phyloP scores from a whole-genome alignment of 2,888 invertebrate species.

The Cryptocheilus praepositus region DNA sequence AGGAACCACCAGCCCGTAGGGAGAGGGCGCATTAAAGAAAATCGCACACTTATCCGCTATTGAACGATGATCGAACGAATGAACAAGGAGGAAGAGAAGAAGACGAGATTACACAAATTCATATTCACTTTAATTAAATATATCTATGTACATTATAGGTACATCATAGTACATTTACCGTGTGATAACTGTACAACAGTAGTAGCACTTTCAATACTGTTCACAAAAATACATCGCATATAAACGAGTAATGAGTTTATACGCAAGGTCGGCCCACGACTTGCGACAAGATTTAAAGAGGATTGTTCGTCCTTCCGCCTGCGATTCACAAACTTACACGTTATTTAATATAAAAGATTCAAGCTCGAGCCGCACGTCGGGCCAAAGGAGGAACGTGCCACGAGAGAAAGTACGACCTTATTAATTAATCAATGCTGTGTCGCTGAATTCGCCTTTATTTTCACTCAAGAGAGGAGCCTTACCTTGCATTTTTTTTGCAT shows the following conservation, averaged over 20 bases:
- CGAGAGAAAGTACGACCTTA: slow-evolving; percentile 47
- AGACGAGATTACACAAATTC: slow-evolving; percentile 67
- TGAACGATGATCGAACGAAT: too few relatives aligned
- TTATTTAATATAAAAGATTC: slow-evolving; percentile 32
- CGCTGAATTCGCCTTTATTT: background rate
- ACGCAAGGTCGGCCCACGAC: slow-evolving; percentile 55
- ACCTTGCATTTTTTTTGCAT: slow-evolving; percentile 3
- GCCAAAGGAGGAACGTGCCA: slow-evolving; percentile 52
- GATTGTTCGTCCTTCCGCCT: slow-evolving; percentile 26
- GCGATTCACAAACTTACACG: slow-evolving; percentile 37
- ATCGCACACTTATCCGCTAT: background rate
- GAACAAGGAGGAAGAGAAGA: background rate
- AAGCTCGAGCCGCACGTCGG: slow-evolving; percentile 50
- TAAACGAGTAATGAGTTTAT: slow-evolving; percentile 60
- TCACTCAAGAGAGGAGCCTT: background rate
- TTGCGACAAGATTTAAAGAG: slow-evolving; percentile 48
- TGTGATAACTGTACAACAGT: slow-evolving; percentile 71
- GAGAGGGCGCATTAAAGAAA: too few relatives aligned
- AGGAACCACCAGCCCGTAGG: too few relatives aligned
- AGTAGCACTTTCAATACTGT: slow-evolving; percentile 71
- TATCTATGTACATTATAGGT: slow-evolving; percentile 74
- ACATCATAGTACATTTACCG: slow-evolving; percentile 72
- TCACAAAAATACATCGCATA: slow-evolving; percentile 74
- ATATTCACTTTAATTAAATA: slow-evolving; percentile 74
- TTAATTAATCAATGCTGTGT: slow-evolving; percentile 9